Conservation (phyloP, 2,888 invertebrate genomes). For the Tenthredo notha region DNA sequence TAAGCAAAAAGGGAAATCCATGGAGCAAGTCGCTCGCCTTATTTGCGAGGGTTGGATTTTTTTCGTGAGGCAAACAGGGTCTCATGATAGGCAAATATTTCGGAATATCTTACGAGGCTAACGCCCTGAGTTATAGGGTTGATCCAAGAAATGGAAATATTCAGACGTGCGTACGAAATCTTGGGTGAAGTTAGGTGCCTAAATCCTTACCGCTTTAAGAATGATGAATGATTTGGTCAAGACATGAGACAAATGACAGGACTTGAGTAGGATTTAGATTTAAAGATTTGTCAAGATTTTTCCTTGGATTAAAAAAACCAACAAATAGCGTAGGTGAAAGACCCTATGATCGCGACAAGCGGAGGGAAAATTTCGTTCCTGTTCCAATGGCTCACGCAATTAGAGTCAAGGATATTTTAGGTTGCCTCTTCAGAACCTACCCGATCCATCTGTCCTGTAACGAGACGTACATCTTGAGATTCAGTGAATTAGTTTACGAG, state of each 20-base stretch:
- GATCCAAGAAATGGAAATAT: slow-evolving; percentile 30
- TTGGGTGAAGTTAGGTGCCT: background rate
- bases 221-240: slow-evolving; percentile 14
- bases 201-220: background rate
- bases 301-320: background rate
- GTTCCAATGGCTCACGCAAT: background rate
- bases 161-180: background rate
- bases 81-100: slow-evolving; percentile 26
- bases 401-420: background rate
- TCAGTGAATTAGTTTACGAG: slow-evolving; percentile 16
- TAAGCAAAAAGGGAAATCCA: slow-evolving; percentile 10
- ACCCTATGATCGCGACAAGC: too few species aligned
- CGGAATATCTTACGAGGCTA: slow-evolving; percentile 5
- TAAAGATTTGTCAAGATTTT: background rate
- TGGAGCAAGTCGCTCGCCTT: slow-evolving; percentile 25
- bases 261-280: background rate
- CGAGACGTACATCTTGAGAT: background rate
- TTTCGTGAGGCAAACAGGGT: slow-evolving; percentile 14
- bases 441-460: background rate
- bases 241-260: background rate
- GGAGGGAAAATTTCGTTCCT: background rate
- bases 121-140: background rate
- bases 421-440: slow-evolving; percentile 8
- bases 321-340: background rate
- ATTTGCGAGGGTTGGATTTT: slow-evolving; percentile 20